Conservation (phyloP, 1,140 invertebrate species). For the Tetramorium simillimum region DNA sequence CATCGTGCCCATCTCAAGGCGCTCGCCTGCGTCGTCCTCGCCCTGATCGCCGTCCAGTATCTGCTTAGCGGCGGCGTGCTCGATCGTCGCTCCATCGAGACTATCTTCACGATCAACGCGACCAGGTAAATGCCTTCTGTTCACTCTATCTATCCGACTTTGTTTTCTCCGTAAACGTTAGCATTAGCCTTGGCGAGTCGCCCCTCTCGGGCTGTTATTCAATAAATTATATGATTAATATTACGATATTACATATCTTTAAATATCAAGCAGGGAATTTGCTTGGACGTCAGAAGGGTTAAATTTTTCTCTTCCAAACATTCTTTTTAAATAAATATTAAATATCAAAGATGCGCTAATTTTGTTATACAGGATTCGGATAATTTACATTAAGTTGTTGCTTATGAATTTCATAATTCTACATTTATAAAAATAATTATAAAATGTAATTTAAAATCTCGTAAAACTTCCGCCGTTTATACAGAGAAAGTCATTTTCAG, state of each 20-base stretch:
- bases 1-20: constrained; percentile 84
- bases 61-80: constrained; percentile 83
- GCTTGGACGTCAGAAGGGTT: background rate
- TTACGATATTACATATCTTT: background rate
- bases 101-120: constrained; percentile 84
- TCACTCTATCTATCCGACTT: background rate
- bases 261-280: background rate
- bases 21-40: constrained; percentile 81
- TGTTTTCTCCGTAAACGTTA: too few species aligned
- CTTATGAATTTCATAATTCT: background rate
- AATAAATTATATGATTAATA: background rate
- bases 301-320: background rate
- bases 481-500: background rate
- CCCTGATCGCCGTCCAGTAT: constrained; percentile 84
- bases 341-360: background rate
- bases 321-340: too few species aligned
- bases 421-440: background rate
- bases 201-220: background rate
- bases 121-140: constrained; percentile 73
- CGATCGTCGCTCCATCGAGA: constrained; percentile 83
- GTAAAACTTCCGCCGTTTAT: background rate
- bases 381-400: background rate
- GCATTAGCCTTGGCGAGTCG: background rate
- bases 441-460: background rate
- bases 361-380: background rate